These are phyloP conservation scores for Spilogale gracilis DNA, from an alignment of 2,113 vertebrate genomes.

Conservation along the genomic window DNA sequence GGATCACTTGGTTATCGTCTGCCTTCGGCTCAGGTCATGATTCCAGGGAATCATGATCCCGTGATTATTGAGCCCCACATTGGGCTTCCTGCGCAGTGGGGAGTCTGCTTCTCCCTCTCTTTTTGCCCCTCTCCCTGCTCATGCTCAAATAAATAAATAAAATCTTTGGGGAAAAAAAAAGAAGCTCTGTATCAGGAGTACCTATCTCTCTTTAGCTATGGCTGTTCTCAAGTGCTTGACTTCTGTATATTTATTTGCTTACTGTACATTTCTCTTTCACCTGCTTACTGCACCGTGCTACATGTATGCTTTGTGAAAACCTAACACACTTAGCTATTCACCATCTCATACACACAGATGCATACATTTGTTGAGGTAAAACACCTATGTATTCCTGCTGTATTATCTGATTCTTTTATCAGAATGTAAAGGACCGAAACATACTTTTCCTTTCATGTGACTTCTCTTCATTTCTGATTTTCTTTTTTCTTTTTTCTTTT, in stretches of 20 bases:
- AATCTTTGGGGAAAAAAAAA: neutral
- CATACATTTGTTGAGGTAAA: constrained; percentile 33
- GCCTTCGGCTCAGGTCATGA: neutral
- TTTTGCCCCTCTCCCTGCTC: neutral
- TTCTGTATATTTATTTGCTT: constrained; percentile 23
- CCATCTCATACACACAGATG: neutral
- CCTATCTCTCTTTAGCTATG: neutral
- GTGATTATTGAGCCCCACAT: neutral
- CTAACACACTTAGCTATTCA: neutral
- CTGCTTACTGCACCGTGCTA: neutral
- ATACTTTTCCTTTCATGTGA: neutral
- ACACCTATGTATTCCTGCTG: neutral
- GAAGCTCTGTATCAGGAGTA: neutral
- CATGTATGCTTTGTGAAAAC: neutral
- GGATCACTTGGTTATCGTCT: neutral
- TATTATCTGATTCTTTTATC: neutral
- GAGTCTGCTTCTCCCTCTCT: neutral
- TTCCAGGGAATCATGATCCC: neutral
- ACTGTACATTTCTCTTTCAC: neutral
- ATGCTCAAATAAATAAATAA: neutral
- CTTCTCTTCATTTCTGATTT: constrained; percentile 26
- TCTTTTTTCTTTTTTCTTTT: constrained; percentile 54
- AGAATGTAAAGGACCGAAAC: neutral
- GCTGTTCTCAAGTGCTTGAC: neutral
- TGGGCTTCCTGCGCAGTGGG: neutral